Evolutionary conservation across 2,797 vertebrate genomes (phyloP), one percentile per base, ranked within the genome.

Genomic region (Borostomias antarcticus): DNA sequence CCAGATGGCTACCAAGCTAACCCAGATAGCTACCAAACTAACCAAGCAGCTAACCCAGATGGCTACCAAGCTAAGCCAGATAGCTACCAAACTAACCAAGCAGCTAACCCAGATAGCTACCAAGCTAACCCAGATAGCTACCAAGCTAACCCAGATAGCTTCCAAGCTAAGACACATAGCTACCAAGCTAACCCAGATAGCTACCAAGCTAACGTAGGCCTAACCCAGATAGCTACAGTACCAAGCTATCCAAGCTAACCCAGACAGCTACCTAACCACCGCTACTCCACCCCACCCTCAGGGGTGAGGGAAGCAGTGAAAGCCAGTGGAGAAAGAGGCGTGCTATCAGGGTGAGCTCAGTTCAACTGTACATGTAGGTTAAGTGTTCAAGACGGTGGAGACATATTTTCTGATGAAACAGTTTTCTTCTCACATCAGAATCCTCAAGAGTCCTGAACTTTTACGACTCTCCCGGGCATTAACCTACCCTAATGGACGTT

Each of bases 11-110:
- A 13, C 4, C 13, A 69, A 68, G 64, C 76, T 58, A 56, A 60
- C 72, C 73, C 74, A 68, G 73, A 62, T 62, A 76, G 71, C 83
- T 80, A 73, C n/a, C n/a, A n/a, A n/a, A n/a, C n/a, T n/a, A n/a
- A n/a, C n/a, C n/a, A 74, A 57, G 77, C 66, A 72, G 67, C 57
- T 69, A 61, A 64, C 65, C 48, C 73, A 62, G 40, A 58, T 74
- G 33, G 62, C 58, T 58, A 62, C 61, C 67, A 68, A 62, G 63
- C 57, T 61, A 50, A 58, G 54, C 68, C 73, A 73, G 50, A 76
- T 26, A 74, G 58, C 58, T 62, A 33, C n/a, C 32, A 4, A 37
- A n/a, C n/a, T 29, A 58, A 32, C 48, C 7, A n/a, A 54, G 71
- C 32, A 15, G 7, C 40, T 4, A 3, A 43, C 13, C 13, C 11